Evolutionary conservation across 2,113 vertebrate species (phyloP), one percentile per base, ranked within the genome.

Genomic region (Gavia stellata): DNA sequence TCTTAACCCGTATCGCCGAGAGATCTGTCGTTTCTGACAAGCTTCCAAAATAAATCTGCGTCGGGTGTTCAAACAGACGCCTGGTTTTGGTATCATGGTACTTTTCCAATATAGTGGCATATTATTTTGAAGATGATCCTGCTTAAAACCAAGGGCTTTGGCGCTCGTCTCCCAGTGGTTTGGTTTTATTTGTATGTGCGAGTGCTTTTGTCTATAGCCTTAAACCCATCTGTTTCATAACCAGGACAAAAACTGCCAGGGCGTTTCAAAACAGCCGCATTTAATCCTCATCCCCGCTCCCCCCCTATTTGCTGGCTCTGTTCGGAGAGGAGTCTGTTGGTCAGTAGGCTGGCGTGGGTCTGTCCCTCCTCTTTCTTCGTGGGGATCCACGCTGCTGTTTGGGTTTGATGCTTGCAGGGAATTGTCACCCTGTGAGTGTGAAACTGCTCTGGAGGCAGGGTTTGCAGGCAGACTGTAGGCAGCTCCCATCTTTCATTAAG

Each of bases 261-360:
- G 62, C 13, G 4, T 61, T 83, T 75, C 71, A n/a, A 78, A 66
- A 58, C 67, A 62, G 42, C 56, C 40, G 7, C 17, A 11, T 26
- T 70, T 49, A 55, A 62, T 81, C 70, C 78, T 33, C 25, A 1
- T 34, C 56, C 58, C 53, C 14, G 7, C 36, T 21, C n/a, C 38
- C 18, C 33, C 13, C 17, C 14, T 11, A 2, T 38, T 31, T 24
- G 11, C 50, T 0, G 18, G n/a, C 17, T 34, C 42, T 1, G 3
- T n/a, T 63, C 16, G 16, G 49, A 55, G 29, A 25, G 26, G 45
- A 17, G 12, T 7, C 55, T 7, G n/a, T 12, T 5, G 33, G 86
- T 40, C 61, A 17, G 45, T 8, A 25, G 23, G 33, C 36, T 17
- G 34, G 42, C 4, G 13, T 18, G 53, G 45, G 12, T 36, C 80